Evolutionary conservation across 2,888 invertebrate genomes (phyloP), one percentile per base, ranked within the genome.

Genomic region (Apamea monoglypha): DNA sequence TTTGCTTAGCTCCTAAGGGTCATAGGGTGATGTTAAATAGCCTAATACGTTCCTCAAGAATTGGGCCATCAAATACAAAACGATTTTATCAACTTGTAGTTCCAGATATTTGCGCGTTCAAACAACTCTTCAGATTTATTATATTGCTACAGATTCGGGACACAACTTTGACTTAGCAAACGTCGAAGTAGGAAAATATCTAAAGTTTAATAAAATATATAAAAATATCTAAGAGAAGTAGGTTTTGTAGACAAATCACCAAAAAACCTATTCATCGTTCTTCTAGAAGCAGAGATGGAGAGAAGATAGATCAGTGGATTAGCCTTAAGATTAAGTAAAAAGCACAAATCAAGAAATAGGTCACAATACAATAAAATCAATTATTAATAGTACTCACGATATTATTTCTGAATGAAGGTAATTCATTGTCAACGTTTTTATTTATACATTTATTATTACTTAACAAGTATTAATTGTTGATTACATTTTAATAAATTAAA

Each of bases 401-500:
- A n/a, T 63, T 61, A 67, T 40, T 47, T 82, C 56, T 47, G n/a
- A 83, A 56, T 32, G 70, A 50, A 63, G 18, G 2, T 56, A 77
- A 69, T 69, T 40, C 56, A 50, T 36, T 50, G 50, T 85, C 61
- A 68, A 47, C 16, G 29, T 71, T 82, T 81, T 63, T 71, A 68
- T 83, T 56, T 61, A 47, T n/a, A 12, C n/a, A 32, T 59, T 76
- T 70, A 76, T 59, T 59, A 70, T 32, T 59, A 64, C 66, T 67
- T 50, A 32, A 53, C 66, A 53, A 82, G 7, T 61, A 78, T 50
- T 40, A 56, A 78, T 25, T 40, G 47, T 63, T 56, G 83, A 47
- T 78, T 83, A 68, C 1, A 81, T 78, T 83, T 78, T 47, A 78
- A 82, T 83, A 81, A 71, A 77, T 82, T 82, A 75, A 40, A 21